phyloP scores from a whole-genome alignment of 2,113 vertebrate species.

The Lota lota region DNA sequence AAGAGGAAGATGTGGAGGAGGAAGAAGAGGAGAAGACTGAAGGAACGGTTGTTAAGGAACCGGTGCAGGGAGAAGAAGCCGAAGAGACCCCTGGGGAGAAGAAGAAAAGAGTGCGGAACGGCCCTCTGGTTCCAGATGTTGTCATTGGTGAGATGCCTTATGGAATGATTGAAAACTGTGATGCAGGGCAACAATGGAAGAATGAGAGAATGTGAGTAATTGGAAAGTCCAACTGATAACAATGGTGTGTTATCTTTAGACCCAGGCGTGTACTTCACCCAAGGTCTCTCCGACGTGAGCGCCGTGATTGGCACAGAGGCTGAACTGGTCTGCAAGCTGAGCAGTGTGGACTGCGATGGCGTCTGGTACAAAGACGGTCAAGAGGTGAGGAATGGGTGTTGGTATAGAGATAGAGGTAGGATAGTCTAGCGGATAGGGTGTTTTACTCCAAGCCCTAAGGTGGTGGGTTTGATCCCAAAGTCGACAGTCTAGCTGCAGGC shows the following conservation, averaged over 20 bases:
- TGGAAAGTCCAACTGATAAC: not conserved
- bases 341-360: slow-evolving; percentile 70
- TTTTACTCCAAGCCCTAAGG: too few relatives aligned
- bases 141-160: slow-evolving; percentile 52
- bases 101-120: slow-evolving; percentile 57
- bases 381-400: slow-evolving; percentile 65
- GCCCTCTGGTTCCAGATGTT: slow-evolving; percentile 61
- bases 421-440: too few relatives aligned
- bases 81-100: slow-evolving; percentile 29
- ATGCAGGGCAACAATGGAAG: too few relatives aligned
- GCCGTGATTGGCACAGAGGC: slow-evolving; percentile 71
- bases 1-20: not conserved
- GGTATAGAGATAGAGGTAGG: too few relatives aligned
- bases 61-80: slow-evolving; percentile 20
- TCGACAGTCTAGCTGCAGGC: too few relatives aligned
- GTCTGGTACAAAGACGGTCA: slow-evolving; percentile 84
- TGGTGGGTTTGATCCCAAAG: too few relatives aligned
- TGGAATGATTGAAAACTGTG: not conserved
- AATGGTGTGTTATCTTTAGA: slow-evolving; percentile 52
- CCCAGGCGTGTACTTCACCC: slow-evolving; percentile 68
- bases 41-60: not conserved
- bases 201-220: not conserved
- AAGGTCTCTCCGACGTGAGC: slow-evolving; percentile 69
- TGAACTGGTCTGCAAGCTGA: slow-evolving; percentile 77
- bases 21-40: not conserved